Evolutionary conservation across 2,113 vertebrate species (phyloP).

Genomic region (Halcyon malimbica): DNA sequence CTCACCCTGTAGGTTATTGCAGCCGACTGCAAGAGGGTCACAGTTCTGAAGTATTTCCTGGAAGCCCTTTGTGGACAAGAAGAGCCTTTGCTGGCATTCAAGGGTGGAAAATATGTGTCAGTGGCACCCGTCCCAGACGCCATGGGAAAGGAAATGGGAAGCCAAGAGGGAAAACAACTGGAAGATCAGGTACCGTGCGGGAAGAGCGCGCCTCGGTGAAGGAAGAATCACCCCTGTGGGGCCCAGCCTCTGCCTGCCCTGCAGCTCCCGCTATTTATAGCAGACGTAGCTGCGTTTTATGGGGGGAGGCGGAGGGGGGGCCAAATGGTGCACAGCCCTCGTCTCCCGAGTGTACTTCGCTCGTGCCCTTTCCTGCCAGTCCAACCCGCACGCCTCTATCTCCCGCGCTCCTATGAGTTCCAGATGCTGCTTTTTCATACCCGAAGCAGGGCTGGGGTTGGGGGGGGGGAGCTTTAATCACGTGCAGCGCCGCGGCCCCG

Average conservation of each 20-base stretch:
- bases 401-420: slow-evolving; percentile 71
- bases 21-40: slow-evolving; percentile 97
- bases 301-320: not conserved
- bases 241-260: slow-evolving; percentile 61
- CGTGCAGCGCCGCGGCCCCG: slow-evolving; percentile 52
- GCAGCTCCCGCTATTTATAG: slow-evolving; percentile 73
- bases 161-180: slow-evolving; percentile 86
- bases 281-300: slow-evolving; percentile 33
- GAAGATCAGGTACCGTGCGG: slow-evolving; percentile 95
- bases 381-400: slow-evolving; percentile 65
- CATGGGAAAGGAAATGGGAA: slow-evolving; percentile 84
- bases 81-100: slow-evolving; percentile 98
- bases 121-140: slow-evolving; percentile 87
- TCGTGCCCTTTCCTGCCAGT: slow-evolving; percentile 75
- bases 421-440: slow-evolving; percentile 78
- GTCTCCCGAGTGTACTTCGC: slow-evolving; percentile 69
- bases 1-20: slow-evolving; percentile 88
- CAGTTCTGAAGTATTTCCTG: slow-evolving; percentile 99
- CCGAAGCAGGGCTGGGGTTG: not conserved
- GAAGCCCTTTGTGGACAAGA: slow-evolving; percentile 99
- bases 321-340: slow-evolving; percentile 20
- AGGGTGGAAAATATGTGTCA: slow-evolving; percentile 98
- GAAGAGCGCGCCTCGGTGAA: slow-evolving; percentile 70
- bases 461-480: slow-evolving; percentile 72
- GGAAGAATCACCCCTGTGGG: slow-evolving; percentile 68